phyloP scores from a whole-genome alignment of 2,888 invertebrate genomes.

The Synergus laeviventris region DNA sequence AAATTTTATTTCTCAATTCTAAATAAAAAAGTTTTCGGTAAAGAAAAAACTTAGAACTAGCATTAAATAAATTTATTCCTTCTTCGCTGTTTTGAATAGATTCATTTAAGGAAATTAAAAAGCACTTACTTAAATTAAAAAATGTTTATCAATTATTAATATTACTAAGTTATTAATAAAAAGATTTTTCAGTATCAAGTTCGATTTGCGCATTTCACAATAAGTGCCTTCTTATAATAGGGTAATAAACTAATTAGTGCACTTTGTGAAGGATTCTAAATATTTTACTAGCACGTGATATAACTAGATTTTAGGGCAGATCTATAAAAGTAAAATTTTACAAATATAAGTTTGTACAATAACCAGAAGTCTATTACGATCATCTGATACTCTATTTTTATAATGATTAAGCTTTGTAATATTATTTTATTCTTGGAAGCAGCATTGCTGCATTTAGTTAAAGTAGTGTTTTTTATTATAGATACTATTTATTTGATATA shows the following conservation, averaged over 20 bases:
- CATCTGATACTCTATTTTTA: slow-evolving; percentile 32
- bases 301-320: slow-evolving; percentile 6
- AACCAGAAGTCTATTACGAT: slow-evolving; percentile 5
- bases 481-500: slow-evolving; percentile 10
- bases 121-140: background rate
- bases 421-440: background rate
- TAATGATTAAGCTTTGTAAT: background rate
- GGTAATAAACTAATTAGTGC: slow-evolving; percentile 7
- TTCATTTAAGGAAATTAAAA: background rate
- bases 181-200: slow-evolving; percentile 3
- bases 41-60: background rate
- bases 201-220: slow-evolving; percentile 30
- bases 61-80: background rate
- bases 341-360: slow-evolving; percentile 11
- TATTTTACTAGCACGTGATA: slow-evolving; percentile 19
- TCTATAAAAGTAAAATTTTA: background rate
- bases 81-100: too few relatives aligned
- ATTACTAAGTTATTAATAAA: background rate
- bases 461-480: slow-evolving; percentile 11
- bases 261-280: slow-evolving; percentile 30
- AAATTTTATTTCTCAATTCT: too few relatives aligned
- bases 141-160: background rate
- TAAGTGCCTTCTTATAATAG: slow-evolving; percentile 27
- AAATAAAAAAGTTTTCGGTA: background rate
- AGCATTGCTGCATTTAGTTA: background rate